Base-by-base conservation (phyloP, 2,797 vertebrate genomes). In the Gastrophryne carolinensis region DNA sequence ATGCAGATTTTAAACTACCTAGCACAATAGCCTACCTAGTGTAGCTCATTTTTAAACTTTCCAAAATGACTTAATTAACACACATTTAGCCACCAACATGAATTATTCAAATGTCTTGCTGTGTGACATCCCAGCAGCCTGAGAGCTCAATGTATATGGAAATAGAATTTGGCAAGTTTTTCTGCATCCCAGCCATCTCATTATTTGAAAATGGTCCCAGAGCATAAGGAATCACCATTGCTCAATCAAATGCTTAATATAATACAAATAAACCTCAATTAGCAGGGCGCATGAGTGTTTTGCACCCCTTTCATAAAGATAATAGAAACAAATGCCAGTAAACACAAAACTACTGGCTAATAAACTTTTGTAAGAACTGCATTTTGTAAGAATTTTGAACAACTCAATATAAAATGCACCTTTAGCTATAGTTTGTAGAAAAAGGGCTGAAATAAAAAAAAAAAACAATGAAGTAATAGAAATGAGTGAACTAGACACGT, bases 171-270 rank as follows among this genome's bases (percentile, higher is more conserved):
- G 66, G 52, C 66, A 56, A 44, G 52, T 41, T 13, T 19, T 41
- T 41, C n/a, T 39, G 66, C 39, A 56, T 56, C 10, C 11, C 4
- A 69, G 52, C 66, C 50, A 69, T 69, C 52, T 56, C 35, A 56
- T 56, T 69, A 56, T 57, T 24, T 30, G 10, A 68, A 53, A 69
- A 41, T 44, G 52, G 52, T 69, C 66, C 66, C 66, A 69, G 35
- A 69, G 24, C 66, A 57, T 41, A 69, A 41, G 52, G 66, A 69
- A 39, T 68, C 26, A 30, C 39, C 52, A 30, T 35, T 10, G 35
- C 52, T 69, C 66, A 69, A 44, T 69, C 56, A 57, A 56, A 44
- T 56, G 35, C 23, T 41, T 57, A 29, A 56, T 29, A 56, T 41
- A 49, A 30, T 21, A 57, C 50, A 69, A 56, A 69, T 56, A 68